Conservation (phyloP, 2,797 vertebrate species). For the Halcyon chelicuti region DNA sequence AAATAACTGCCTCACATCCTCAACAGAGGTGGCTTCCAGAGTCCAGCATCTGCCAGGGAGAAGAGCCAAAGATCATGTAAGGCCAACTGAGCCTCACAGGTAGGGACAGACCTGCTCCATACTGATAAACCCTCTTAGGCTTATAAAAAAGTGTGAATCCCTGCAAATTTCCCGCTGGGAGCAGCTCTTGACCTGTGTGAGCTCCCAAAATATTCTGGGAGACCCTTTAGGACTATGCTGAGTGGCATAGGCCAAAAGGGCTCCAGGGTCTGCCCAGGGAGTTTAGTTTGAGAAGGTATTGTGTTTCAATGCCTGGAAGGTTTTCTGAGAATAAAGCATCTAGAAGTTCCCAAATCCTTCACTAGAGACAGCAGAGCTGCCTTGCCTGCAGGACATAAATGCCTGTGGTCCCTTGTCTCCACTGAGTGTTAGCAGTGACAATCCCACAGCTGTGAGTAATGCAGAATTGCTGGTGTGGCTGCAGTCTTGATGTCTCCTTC, state of each 20-base stretch:
- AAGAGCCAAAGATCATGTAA: background rate
- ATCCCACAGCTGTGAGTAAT: background rate
- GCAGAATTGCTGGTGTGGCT: background rate
- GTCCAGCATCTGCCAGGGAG: background rate
- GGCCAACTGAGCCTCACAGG: background rate
- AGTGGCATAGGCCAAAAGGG: background rate
- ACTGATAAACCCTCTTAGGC: background rate
- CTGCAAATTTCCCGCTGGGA: background rate
- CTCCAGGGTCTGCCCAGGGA: background rate
- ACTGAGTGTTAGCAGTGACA: background rate
- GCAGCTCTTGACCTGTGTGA: background rate
- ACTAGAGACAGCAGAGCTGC: background rate
- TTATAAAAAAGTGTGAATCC: accelerated
- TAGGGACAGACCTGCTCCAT: background rate
- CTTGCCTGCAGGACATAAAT: background rate
- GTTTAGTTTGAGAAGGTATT: background rate
- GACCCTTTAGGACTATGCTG: background rate
- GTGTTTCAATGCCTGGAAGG: background rate
- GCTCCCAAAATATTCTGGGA: background rate
- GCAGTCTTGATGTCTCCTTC: background rate
- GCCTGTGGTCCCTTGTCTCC: background rate
- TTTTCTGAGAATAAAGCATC: background rate
- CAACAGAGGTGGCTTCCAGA: background rate
- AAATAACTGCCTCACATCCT: background rate
- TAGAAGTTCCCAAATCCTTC: background rate